Base-by-base conservation (phyloP, 2,113 vertebrate genomes). In the Chlamydotis undulata region DNA sequence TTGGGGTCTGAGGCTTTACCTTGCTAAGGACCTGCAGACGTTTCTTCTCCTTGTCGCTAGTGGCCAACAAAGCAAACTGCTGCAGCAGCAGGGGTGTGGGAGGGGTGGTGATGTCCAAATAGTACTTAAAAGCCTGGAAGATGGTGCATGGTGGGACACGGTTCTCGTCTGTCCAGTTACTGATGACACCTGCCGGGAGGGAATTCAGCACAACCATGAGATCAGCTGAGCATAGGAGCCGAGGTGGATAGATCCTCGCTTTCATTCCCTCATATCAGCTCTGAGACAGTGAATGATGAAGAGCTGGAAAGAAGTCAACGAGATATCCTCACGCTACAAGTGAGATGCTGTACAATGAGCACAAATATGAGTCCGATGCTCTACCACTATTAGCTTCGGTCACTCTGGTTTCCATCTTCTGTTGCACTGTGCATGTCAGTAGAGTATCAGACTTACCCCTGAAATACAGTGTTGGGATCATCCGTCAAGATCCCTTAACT, bases 31-130 rank as follows among this genome's bases (percentile, higher is more conserved):
- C 86, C 94, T 99, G 98, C 35, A 99, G 98, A 10, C 97, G 98
- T 95, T 99, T 99, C 94, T 98, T 99, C 95, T 99, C 99, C 35
- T 98, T 98, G 64, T 99, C 99, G 3, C 93, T 98, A 92, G 98
- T 99, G 89, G 99, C 99, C 95, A 99, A 97, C 89, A 99, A 97
- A 74, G 99, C 99, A 50, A 99, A 99, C 95, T 99, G 99, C 96
- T 99, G 99, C 88, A 99, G 98, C 83, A 99, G 98, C 87, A 99
- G 96, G 0, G 99, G 99, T 1, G 98, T 99, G 3, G 99, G 99
- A 5, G 99, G 99, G 1, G 99, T 99, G 65, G 99, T 99, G 97
- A 99, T 99, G 94, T 99, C 99, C 98, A 99, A 96, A 94, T 99
- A 99, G 96, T 99, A 99, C 96, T 99, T 99, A 96, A 99, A 99